Percentiles rank a stretch among this genome's conserved stretches.
Conservation (phyloP, 2,113 vertebrate species). For the Puffinus mauretanicus region DNA sequence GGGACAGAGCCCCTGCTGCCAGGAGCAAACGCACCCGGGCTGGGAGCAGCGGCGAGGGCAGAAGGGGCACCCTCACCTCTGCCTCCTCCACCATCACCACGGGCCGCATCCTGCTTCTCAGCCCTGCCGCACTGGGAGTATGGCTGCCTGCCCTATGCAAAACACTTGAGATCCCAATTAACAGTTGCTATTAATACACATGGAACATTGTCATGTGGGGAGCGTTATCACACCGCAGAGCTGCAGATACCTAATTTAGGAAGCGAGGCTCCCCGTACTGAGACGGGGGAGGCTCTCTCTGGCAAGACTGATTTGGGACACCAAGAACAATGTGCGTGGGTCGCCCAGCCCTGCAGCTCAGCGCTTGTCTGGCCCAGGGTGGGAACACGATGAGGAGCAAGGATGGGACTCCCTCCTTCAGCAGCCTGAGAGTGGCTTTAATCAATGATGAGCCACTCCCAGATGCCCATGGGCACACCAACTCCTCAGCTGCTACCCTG, state of each 20-base stretch:
- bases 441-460: background rate
- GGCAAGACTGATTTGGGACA: background rate
- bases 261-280: background rate
- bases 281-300: background rate
- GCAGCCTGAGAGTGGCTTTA: background rate
- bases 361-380: background rate
- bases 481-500: background rate
- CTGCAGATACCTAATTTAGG: constrained; percentile 29
- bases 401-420: background rate
- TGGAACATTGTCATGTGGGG: background rate
- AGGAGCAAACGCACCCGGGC: accelerated
- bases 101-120: background rate
- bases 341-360: background rate
- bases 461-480: background rate
- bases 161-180: constrained; percentile 36
- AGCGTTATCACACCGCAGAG: background rate
- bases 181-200: constrained; percentile 35
- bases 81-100: accelerated
- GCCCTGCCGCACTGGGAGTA: background rate
- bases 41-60: background rate
- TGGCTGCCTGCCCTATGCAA: background rate
- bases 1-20: background rate
- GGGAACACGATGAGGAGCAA: background rate
- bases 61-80: background rate
- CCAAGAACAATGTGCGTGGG: accelerated